Percentiles rank a stretch among this genome's conserved stretches.
phyloP scores from a whole-genome alignment of 2,888 invertebrate genomes.

The Invenusta paracnida region DNA sequence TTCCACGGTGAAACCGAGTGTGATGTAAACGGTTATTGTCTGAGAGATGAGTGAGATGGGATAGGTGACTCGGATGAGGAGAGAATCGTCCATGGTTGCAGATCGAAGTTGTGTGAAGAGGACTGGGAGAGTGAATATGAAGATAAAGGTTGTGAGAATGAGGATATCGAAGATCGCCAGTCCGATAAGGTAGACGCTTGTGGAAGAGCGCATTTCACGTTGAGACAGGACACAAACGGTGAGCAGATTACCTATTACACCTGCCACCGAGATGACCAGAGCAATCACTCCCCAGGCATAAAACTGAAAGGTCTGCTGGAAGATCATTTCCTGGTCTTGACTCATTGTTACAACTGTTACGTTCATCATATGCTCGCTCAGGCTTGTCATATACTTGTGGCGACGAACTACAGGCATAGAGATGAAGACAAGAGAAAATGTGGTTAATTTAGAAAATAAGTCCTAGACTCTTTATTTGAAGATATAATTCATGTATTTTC shows the following conservation, averaged over 20 bases:
- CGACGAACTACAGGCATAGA: too few species aligned
- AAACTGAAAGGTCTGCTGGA: too few species aligned
- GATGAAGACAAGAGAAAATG: too few species aligned
- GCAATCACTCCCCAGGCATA: constrained; percentile 80
- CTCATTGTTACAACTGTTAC: too few species aligned
- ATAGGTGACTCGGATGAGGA: constrained; percentile 48
- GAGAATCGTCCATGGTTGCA: not conserved
- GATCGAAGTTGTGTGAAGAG: constrained; percentile 47
- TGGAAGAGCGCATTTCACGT: constrained; percentile 87
- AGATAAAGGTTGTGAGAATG: constrained; percentile 68
- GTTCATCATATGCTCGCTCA: too few species aligned
- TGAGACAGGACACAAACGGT: constrained; percentile 56
- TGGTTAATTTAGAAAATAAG: too few species aligned
- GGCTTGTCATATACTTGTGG: too few species aligned
- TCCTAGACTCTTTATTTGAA: too few species aligned
- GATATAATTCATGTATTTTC: too few species aligned
- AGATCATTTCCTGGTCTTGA: too few species aligned
- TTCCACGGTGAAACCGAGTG: constrained; percentile 70
- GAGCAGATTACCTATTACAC: constrained; percentile 55
- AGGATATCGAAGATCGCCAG: constrained; percentile 87
- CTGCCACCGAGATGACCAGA: constrained; percentile 79
- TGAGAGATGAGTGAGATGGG: constrained; percentile 81
- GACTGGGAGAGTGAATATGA: constrained; percentile 54
- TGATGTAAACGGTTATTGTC: constrained; percentile 85
- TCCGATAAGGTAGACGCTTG: constrained; percentile 86